Evolutionary conservation across 2,113 vertebrate genomes (phyloP), one percentile per base, ranked within the genome.

Genomic region (Crotalus horridus): DNA sequence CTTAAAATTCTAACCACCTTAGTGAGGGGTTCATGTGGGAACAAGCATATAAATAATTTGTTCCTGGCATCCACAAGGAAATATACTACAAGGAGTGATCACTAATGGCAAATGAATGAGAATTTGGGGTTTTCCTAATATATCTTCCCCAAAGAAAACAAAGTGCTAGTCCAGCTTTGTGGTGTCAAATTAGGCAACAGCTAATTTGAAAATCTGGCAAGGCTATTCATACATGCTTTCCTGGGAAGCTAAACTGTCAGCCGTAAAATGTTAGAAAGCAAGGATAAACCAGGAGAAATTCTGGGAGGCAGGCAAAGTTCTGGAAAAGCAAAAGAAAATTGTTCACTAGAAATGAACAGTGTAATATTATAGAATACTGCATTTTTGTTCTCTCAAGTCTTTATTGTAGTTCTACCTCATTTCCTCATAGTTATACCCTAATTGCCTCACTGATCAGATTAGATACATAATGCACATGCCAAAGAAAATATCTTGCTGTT

Each of bases 1-100:
- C 88, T 59, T 7, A 86, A 94, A 59, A 85, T 39, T 61, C 81
- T 93, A 88, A 90, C 15, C 2, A 92, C 26, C 91, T 91, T 88
- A 94, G 51, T 39, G 88, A 93, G 64, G 8, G 0, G 17, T 90
- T 46, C 55, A 33, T 81, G 54, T 91, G 90, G 94, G 94, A n/a
- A 51, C 46, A 93, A 59, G 9, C 46, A 59, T 0, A 0, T 58
- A 94, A 88, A 93, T 8, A 13, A 26, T 2, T 53, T 93, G 3
- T 10, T 39, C 89, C 15, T 69, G 89, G 5, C 11, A 93, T 92
- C 23, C 74, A 8, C 0, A 0, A 21, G 26, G 6, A 56, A 59
- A 85, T 33, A 85, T 7, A 59, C 20, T 26, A 39, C 2, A 39
- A 24, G 20, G 24, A 56, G 61, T 20, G 20, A 53, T 87, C 3